Evolutionary conservation across 2,113 vertebrate genomes (phyloP).

Genomic region (Poeciliopsis prolifica): DNA sequence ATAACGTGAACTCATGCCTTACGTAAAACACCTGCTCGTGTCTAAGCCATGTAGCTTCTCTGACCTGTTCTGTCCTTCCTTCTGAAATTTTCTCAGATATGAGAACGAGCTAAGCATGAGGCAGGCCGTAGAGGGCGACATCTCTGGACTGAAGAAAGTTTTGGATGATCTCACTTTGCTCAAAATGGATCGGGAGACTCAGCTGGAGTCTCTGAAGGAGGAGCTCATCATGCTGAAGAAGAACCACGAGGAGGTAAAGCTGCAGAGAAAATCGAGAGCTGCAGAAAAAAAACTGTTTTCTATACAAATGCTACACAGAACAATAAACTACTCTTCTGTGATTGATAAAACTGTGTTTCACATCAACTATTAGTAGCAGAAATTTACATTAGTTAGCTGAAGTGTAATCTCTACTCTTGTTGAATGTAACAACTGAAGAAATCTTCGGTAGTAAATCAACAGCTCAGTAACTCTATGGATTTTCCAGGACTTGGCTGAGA

Average conservation of each 20-base stretch:
- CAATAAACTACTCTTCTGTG: neutral
- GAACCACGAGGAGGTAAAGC: conserved; percentile 79
- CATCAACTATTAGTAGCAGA: conserved; percentile 1
- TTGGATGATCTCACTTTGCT: conserved; percentile 70
- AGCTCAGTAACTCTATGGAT: conserved; percentile 3
- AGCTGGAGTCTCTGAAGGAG: conserved; percentile 72
- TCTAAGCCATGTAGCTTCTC: neutral
- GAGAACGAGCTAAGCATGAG: conserved; percentile 71
- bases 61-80: neutral
- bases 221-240: conserved; percentile 74
- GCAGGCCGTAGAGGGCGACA: conserved; percentile 69
- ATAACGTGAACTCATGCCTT: neutral
- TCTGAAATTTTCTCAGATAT: conserved; percentile 58
- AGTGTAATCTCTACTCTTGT: conserved; percentile 12
- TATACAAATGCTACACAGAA: neutral
- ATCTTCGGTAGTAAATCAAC: conserved; percentile 27
- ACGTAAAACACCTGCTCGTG: neutral
- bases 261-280: neutral
- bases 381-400: conserved; percentile 9
- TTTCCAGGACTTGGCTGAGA: conserved; percentile 64
- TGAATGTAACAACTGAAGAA: conserved; percentile 31
- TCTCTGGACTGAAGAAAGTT: conserved; percentile 54
- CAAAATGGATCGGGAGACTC: conserved; percentile 71
- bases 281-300: neutral
- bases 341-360: neutral